Evolutionary conservation across 2,888 invertebrate species (phyloP), one percentile per base, ranked within the genome.

Genomic region (Megastigmus dorsalis): DNA sequence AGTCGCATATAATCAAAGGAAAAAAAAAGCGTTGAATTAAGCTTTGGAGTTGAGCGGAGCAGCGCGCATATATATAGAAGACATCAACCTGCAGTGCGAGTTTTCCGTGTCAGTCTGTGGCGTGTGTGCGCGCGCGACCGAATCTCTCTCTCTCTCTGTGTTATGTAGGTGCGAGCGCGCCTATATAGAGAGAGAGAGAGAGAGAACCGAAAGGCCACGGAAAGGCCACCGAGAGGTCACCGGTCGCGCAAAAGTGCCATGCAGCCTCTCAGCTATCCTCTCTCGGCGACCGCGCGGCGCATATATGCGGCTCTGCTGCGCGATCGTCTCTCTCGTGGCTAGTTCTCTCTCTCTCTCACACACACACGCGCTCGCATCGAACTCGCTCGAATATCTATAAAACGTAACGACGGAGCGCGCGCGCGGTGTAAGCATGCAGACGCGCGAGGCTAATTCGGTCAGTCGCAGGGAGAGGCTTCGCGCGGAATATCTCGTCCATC

Each of bases 161-260:
- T n/a, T n/a, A 5, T 13, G 18, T 30, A 26, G 30, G 23, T 26
- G 59, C n/a, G 13, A 9, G 1, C 20, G 43, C 43, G 28, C 15
- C 2, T 55, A 13, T 36, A 41, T 67, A 48, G n/a, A n/a, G n/a
- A n/a, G n/a, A n/a, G n/a, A n/a, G n/a, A n/a, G n/a, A n/a, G n/a
- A n/a, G n/a, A 23, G 26, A 67, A 23, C 48, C 63, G 63, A 74
- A 74, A 74, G 74, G 74, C 74, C 74, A 74, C 23, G 41, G 57
- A 74, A 68, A 74, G 74, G 74, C 74, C 74, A 74, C 23, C 50
- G 57, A 74, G 74, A 74, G 74, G 74, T 74, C 74, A 74, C 68
- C 74, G 68, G 68, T 74, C 68, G 63, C 59, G 52, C 60, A 62
- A 52, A 69, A 73, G 45, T 67, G 73, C 67, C 67, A 74, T 67